These are phyloP conservation scores for Craseonycteris thonglongyai DNA, from an alignment of 2,113 vertebrate species.

Conservation along the genomic window DNA sequence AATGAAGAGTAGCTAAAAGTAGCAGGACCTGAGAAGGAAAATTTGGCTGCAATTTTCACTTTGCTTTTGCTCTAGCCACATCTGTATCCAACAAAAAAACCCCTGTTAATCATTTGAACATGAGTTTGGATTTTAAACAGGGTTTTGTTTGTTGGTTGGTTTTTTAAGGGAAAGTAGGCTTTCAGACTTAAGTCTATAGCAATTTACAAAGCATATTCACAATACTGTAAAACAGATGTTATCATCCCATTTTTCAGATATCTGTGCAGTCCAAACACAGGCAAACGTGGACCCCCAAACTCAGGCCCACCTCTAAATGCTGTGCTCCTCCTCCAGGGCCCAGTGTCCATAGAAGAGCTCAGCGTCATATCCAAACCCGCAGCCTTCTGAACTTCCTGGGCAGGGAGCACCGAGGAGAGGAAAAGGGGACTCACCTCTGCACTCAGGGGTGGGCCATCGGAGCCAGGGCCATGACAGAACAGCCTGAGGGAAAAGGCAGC, in stretches of 20 bases:
- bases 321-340: not conserved
- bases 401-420: not conserved
- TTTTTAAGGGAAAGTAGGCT: not conserved
- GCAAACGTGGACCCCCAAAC: not conserved
- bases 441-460: too few relatives aligned
- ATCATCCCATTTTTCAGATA: not conserved
- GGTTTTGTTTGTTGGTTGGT: not conserved
- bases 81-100: not conserved
- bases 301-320: not conserved
- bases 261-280: not conserved
- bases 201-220: not conserved
- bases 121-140: not conserved
- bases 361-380: not conserved
- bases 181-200: too few relatives aligned
- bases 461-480: not conserved
- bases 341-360: not conserved
- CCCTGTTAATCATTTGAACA: not conserved
- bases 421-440: not conserved
- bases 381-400: not conserved
- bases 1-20: not conserved
- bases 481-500: not conserved
- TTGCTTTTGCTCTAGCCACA: not conserved
- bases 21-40: not conserved
- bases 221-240: not conserved
- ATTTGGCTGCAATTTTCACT: not conserved